Percentiles rank a stretch among this genome's conserved stretches.
These are phyloP conservation scores for Bujurquina vittata DNA, from an alignment of 2,113 vertebrate genomes.

Conservation along the genomic window DNA sequence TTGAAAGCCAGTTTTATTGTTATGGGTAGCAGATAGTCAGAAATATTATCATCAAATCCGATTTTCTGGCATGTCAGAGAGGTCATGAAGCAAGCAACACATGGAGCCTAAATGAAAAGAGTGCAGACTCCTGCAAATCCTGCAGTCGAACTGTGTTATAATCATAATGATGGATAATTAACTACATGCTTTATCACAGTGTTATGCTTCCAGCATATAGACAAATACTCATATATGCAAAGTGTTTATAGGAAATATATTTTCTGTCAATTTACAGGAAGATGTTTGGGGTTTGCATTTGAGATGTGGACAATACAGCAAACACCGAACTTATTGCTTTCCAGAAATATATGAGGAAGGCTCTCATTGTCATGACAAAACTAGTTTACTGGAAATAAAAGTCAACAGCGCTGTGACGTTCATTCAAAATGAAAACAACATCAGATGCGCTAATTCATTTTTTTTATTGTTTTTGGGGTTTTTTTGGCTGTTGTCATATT, in stretches of 20 bases:
- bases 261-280: constrained; percentile 1
- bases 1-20: constrained; percentile 83
- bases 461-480: background rate
- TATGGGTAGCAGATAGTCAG: constrained; percentile 82
- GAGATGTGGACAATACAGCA: constrained; percentile 16
- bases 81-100: constrained; percentile 68
- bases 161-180: constrained; percentile 6
- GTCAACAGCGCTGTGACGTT: constrained; percentile 22
- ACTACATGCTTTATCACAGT: background rate
- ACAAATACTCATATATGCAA: background rate
- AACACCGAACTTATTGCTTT: constrained; percentile 57
- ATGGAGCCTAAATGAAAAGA: constrained; percentile 50
- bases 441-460: constrained; percentile 26
- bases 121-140: background rate
- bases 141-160: constrained; percentile 7
- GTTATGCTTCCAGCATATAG: constrained; percentile 11
- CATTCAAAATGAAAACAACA: constrained; percentile 40
- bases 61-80: constrained; percentile 66
- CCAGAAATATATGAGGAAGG: constrained; percentile 29
- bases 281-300: constrained; percentile 4
- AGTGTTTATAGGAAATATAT: background rate
- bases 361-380: constrained; percentile 30
- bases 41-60: constrained; percentile 62
- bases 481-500: background rate
- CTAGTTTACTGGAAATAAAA: constrained; percentile 20